phyloP scores from a whole-genome alignment of 1,140 invertebrate genomes.

The Thaumatotibia leucotreta region DNA sequence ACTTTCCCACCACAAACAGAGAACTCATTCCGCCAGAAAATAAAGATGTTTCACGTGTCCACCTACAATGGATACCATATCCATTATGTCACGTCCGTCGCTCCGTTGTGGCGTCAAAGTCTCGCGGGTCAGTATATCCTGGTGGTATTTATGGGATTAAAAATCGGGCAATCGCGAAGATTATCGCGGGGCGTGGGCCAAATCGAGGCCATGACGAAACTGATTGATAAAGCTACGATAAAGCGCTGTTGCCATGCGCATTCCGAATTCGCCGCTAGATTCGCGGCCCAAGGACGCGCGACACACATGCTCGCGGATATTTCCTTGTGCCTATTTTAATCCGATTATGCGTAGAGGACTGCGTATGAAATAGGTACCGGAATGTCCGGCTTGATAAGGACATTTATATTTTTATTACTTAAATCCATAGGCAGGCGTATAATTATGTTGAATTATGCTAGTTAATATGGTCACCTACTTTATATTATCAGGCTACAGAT shows the following conservation, averaged over 20 bases:
- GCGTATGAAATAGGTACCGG: no score
- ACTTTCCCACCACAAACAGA: slow-evolving; percentile 1
- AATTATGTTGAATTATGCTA: no score
- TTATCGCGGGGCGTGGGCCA: slow-evolving; percentile 52
- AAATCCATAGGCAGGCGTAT: no score
- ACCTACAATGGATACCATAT: neutral
- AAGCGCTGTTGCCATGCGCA: slow-evolving; percentile 46
- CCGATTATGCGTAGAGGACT: neutral
- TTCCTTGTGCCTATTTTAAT: neutral
- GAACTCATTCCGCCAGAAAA: neutral
- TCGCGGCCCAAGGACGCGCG: slow-evolving; percentile 7
- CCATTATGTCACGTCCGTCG: neutral
- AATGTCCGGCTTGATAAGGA: no score
- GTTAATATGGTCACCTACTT: no score
- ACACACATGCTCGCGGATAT: neutral
- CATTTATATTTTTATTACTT: neutral
- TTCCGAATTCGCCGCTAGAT: neutral
- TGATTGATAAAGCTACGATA: slow-evolving; percentile 68
- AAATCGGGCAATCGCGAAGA: slow-evolving; percentile 60
- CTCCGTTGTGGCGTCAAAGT: neutral
- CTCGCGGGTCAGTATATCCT: slow-evolving; percentile 33
- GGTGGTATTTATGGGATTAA: slow-evolving; percentile 45
- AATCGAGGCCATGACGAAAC: slow-evolving; percentile 63
- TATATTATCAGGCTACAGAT: no score
- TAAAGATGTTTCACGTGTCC: neutral